These are phyloP conservation scores for Enteromius viviparus DNA, from an alignment of 2,797 vertebrate genomes.

Conservation along the genomic window DNA sequence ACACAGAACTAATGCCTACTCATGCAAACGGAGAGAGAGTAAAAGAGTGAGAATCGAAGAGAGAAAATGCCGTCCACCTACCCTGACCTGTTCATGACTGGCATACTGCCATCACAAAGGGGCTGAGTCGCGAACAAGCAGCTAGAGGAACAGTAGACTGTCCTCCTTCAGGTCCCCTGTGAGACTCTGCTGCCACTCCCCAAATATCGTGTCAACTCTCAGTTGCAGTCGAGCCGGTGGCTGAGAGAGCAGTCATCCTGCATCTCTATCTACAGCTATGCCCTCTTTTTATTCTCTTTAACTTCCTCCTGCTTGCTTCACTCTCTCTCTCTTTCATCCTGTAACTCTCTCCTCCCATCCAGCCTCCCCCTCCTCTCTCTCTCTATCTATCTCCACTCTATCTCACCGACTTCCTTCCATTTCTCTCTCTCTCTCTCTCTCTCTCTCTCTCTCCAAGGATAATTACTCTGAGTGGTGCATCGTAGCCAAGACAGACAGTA, in stretches of 20 bases:
- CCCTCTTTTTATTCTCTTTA: slow-evolving; percentile 58
- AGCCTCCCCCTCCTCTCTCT: slow-evolving; percentile 11
- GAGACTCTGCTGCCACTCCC: slow-evolving; percentile 51
- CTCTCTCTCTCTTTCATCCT: slow-evolving; percentile 42
- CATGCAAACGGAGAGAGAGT: slow-evolving; percentile 42
- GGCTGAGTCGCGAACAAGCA: slow-evolving; percentile 44
- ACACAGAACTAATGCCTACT: slow-evolving; percentile 32
- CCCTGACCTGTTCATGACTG: slow-evolving; percentile 63
- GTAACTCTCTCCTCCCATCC: slow-evolving; percentile 38
- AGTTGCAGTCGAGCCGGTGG: slow-evolving; percentile 43
- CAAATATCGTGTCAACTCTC: slow-evolving; percentile 45
- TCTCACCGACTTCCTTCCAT: slow-evolving; percentile 37
- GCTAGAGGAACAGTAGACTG: slow-evolving; percentile 51
- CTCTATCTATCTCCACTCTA: slow-evolving; percentile 29
- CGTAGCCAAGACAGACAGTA: slow-evolving; percentile 56
- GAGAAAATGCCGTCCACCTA: slow-evolving; percentile 52
- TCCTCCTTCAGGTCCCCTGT: slow-evolving; percentile 50
- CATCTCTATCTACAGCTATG: slow-evolving; percentile 53
- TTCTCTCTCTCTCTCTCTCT: slow-evolving; percentile 36
- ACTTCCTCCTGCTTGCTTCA: slow-evolving; percentile 39
- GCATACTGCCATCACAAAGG: slow-evolving; percentile 55
- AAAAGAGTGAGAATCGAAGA: slow-evolving; percentile 22
- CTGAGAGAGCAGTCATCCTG: slow-evolving; percentile 46
- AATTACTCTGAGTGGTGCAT: slow-evolving; percentile 62
- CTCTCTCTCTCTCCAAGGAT: slow-evolving; percentile 52